Percentiles rank a stretch among this genome's conserved stretches.
phyloP scores from a whole-genome alignment of 2,797 vertebrate genomes.

The Gephyroberyx darwinii region DNA sequence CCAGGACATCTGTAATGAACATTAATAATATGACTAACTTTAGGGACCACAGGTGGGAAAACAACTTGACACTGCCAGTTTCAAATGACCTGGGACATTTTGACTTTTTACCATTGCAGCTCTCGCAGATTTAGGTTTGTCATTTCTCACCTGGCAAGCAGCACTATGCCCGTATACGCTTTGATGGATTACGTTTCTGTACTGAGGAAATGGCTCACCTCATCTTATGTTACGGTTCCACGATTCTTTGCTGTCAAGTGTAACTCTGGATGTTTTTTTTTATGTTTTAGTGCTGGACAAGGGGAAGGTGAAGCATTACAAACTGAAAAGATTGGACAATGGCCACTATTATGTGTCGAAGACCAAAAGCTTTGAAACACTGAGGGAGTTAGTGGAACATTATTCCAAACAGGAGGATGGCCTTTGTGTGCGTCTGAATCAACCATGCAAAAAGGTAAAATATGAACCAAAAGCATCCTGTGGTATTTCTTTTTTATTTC shows the following conservation, averaged over 20 bases:
- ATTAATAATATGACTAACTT: too few relatives aligned
- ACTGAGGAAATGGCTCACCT: background rate
- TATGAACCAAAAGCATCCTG: background rate
- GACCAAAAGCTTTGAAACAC: conserved; percentile 77
- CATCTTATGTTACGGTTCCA: background rate
- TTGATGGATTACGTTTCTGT: background rate
- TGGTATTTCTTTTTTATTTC: background rate
- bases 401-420: conserved; percentile 84
- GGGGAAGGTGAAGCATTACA: conserved; percentile 90
- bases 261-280: background rate
- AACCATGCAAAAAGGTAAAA: conserved; percentile 91
- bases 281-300: conserved; percentile 86
- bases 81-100: background rate
- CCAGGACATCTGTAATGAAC: too few relatives aligned
- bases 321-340: conserved; percentile 80
- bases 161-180: too few relatives aligned
- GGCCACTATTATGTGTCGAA: conserved; percentile 84
- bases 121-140: background rate
- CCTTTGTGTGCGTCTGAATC: conserved; percentile 84
- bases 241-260: background rate
- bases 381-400: conserved; percentile 85
- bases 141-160: too few relatives aligned
- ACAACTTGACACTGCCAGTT: background rate
- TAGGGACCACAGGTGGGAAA: too few relatives aligned
- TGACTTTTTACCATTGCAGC: background rate